These are phyloP conservation scores for Spodoptera exigua DNA, from an alignment of 2,888 invertebrate species.

Conservation along the genomic window DNA sequence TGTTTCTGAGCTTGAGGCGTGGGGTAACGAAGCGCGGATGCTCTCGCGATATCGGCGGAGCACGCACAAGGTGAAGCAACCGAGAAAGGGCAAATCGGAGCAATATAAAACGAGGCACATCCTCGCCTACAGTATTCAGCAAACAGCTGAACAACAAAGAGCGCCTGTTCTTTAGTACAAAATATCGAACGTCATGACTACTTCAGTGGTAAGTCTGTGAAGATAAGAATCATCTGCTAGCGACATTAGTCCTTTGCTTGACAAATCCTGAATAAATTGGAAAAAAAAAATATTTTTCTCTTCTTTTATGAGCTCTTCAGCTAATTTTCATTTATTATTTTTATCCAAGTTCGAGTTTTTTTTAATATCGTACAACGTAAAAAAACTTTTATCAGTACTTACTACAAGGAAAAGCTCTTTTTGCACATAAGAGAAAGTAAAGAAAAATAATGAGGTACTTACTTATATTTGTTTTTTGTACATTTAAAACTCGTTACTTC, in stretches of 20 bases:
- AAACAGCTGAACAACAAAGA: slow-evolving; percentile 75
- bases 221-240: slow-evolving; percentile 5
- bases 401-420: no score
- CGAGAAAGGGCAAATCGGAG: slow-evolving; percentile 87
- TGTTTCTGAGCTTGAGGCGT: slow-evolving; percentile 68
- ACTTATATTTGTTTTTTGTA: no score
- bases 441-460: no score
- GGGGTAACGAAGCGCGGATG: slow-evolving; percentile 70
- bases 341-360: neutral
- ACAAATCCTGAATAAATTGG: slow-evolving; percentile 1
- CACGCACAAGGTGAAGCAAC: slow-evolving; percentile 88
- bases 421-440: no score
- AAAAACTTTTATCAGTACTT: neutral
- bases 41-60: slow-evolving; percentile 72
- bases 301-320: no score
- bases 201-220: slow-evolving; percentile 76
- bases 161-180: slow-evolving; percentile 69
- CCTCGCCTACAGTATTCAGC: slow-evolving; percentile 82
- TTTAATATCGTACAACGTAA: no score
- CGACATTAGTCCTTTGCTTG: neutral
- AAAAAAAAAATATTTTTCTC: no score
- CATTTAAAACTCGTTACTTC: neutral
- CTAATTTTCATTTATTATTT: no score
- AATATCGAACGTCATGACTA: slow-evolving; percentile 70
- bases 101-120: slow-evolving; percentile 88